phyloP scores from a whole-genome alignment of 2,797 vertebrate genomes.

The Pteropus rufus region DNA sequence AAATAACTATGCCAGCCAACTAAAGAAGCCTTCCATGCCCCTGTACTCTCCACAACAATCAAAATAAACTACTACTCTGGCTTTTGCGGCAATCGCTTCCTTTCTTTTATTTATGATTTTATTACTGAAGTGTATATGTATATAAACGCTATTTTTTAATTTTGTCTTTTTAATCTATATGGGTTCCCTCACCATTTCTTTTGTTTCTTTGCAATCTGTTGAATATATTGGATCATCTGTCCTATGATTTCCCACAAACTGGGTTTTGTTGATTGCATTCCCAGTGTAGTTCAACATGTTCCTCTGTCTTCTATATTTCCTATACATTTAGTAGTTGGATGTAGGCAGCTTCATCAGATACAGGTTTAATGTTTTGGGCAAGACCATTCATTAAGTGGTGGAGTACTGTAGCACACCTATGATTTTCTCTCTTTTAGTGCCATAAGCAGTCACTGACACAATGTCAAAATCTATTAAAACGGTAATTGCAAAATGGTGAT shows the following conservation, averaged over 20 bases:
- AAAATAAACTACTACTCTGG: neutral
- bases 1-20: neutral
- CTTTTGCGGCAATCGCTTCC: neutral
- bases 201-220: neutral
- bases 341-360: neutral
- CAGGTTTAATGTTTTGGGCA: neutral
- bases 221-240: neutral
- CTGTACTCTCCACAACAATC: neutral
- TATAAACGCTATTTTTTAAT: neutral
- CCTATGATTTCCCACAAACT: neutral
- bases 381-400: neutral
- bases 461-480: constrained; percentile 34
- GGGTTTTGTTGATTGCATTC: neutral
- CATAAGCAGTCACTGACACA: neutral
- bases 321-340: neutral
- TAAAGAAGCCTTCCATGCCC: neutral
- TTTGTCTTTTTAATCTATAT: neutral
- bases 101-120: constrained; percentile 1
- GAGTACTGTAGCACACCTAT: neutral
- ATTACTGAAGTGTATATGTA: neutral
- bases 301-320: neutral
- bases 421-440: neutral
- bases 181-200: neutral
- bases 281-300: neutral
- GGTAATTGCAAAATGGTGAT: constrained; percentile 2